These are phyloP conservation scores for Xenopus tropicalis DNA, from an alignment of 2,113 vertebrate species.

Conservation along the genomic window UCB_Xtro_10.0 CM004445.2:84484001-84484500, in stretches of 20 bases:
- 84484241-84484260: not conserved
- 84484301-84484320: too few species aligned
- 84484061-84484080: conserved; percentile 20
- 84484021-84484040: not conserved
- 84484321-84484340: too few species aligned
- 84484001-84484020: conserved; percentile 7
- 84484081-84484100: not conserved
- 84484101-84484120: conserved; percentile 4
- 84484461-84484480: too few species aligned
- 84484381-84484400: too few species aligned
- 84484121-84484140: conserved; percentile 14
- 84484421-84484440: too few species aligned
- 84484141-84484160: conserved; percentile 2
- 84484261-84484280: not conserved
- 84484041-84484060: not conserved
- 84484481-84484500: too few species aligned
- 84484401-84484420: too few species aligned
- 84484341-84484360: too few species aligned
- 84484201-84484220: conserved; percentile 24
- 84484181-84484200: conserved; percentile 4
- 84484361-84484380: too few species aligned
- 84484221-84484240: conserved; percentile 20
- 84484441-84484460: too few species aligned
- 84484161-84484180: conserved; percentile 25
- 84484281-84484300: not conserved